phyloP scores from a whole-genome alignment of 2,888 invertebrate genomes.

The Listrodromus nycthemerus region DNA sequence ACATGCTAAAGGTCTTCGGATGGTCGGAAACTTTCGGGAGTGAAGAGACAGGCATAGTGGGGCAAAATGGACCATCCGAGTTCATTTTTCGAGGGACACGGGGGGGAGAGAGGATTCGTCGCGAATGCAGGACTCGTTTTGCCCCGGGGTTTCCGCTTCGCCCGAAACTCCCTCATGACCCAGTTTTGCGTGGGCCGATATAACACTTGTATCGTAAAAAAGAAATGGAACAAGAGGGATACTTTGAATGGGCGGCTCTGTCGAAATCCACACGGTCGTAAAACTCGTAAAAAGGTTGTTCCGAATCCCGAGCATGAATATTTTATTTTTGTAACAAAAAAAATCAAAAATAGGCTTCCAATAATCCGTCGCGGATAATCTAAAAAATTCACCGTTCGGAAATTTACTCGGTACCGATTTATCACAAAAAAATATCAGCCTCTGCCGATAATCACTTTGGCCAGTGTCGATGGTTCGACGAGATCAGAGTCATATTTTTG shows the following conservation, averaged over 20 bases:
- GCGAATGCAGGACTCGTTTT: background rate
- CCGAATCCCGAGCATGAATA: background rate
- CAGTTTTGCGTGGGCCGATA: constrained; percentile 47
- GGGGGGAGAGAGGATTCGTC: background rate
- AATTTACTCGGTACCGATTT: background rate
- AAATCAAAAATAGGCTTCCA: background rate
- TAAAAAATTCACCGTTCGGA: background rate
- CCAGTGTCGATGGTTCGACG: background rate
- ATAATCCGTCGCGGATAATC: background rate
- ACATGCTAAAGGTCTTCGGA: background rate
- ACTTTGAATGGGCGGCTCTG: constrained; percentile 12
- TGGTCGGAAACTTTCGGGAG: background rate
- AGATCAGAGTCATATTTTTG: no score
- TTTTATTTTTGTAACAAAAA: background rate
- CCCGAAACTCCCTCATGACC: constrained; percentile 16
- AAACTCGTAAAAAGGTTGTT: background rate
- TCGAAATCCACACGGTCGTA: background rate
- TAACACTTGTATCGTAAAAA: constrained; percentile 29
- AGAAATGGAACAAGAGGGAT: constrained; percentile 11
- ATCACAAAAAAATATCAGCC: background rate
- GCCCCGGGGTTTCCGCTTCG: background rate
- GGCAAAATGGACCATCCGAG: background rate
- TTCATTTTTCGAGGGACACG: background rate
- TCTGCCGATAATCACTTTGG: background rate
- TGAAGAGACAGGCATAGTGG: no score